Conservation (phyloP, 2,113 vertebrate genomes). For the Carettochelys insculpta region DNA sequence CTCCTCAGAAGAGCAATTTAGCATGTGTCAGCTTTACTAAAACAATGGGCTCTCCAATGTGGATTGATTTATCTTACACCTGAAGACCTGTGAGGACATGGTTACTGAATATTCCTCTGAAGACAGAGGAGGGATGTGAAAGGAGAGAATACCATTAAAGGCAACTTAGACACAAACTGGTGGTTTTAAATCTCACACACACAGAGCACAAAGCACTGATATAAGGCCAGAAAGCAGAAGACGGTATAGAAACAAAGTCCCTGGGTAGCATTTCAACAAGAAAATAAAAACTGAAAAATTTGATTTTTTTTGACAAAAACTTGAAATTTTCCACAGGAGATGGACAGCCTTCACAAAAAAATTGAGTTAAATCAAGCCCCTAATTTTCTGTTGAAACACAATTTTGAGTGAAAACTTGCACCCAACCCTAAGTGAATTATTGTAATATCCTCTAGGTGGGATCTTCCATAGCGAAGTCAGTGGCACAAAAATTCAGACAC, state of each 20-base stretch:
- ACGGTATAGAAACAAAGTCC: background rate
- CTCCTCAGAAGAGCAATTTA: background rate
- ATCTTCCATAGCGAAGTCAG: background rate
- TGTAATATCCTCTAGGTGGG: background rate
- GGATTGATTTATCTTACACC: background rate
- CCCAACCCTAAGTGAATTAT: background rate
- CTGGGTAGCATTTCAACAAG: background rate
- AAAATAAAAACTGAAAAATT: background rate
- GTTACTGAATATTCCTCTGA: background rate
- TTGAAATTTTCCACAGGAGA: background rate
- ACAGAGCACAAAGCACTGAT: background rate
- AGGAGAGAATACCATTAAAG: background rate
- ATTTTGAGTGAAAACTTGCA: background rate
- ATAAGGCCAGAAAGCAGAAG: background rate
- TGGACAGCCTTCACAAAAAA: background rate
- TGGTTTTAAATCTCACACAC: background rate
- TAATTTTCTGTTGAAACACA: background rate
- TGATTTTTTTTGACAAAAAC: background rate
- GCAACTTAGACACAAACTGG: background rate
- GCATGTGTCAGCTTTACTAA: background rate
- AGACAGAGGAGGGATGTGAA: background rate
- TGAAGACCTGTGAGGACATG: background rate
- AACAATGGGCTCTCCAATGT: background rate
- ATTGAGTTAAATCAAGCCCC: background rate
- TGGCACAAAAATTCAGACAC: background rate